These are phyloP conservation scores for Pituophis catenifer DNA, from an alignment of 2,113 vertebrate genomes.

Conservation along the genomic window DNA sequence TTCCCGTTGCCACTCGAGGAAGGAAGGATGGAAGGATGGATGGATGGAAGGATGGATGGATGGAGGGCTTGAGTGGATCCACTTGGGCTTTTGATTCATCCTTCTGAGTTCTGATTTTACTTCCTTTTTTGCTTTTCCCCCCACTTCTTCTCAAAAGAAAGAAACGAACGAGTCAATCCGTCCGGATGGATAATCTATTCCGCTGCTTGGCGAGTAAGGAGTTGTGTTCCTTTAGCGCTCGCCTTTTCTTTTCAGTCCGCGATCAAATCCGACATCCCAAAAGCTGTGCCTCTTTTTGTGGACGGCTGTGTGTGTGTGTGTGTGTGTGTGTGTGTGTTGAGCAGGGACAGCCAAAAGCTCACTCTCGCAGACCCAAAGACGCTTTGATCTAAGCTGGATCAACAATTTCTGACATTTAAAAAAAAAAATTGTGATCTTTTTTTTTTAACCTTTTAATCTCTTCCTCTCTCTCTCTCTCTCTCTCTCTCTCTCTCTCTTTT, in stretches of 20 bases:
- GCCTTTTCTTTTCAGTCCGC: neutral
- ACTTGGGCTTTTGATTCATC: neutral
- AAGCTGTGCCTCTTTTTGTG: neutral
- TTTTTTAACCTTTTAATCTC: no score
- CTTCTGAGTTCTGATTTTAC: neutral
- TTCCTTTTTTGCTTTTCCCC: neutral
- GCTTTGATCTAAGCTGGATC: neutral
- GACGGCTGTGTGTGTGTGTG: neutral
- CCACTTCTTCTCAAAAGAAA: neutral
- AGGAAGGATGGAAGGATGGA: no score
- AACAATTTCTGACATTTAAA: neutral
- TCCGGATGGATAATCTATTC: neutral
- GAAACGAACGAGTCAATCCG: neutral
- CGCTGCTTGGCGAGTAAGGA: neutral
- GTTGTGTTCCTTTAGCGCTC: neutral
- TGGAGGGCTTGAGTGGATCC: no score
- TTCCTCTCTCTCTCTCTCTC: no score
- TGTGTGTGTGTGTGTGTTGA: neutral
- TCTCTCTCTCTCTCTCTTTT: no score
- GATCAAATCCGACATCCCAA: neutral
- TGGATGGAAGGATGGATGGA: no score
- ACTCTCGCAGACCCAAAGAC: no score
- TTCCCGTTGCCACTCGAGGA: no score
- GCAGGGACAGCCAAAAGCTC: no score
- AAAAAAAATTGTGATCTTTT: neutral